phyloP scores from a whole-genome alignment of 2,797 vertebrate species.

The Chrysocyon brachyurus region DNA sequence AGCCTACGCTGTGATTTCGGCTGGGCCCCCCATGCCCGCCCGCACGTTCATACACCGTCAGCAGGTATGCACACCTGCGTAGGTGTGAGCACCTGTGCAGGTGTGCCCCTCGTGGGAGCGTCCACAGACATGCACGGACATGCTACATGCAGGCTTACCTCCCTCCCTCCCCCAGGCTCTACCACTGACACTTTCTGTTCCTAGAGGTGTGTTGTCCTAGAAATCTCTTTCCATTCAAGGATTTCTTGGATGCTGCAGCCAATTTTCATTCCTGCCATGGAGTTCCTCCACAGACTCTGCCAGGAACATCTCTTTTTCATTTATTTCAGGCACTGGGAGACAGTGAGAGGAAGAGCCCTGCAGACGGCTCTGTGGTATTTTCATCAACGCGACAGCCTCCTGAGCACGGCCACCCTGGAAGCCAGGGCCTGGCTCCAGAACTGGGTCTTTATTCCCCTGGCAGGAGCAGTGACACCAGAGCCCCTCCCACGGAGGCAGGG shows the following conservation, averaged over 20 bases:
- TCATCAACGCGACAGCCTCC: not conserved
- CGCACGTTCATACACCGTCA: rapidly evolving
- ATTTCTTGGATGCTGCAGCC: slow-evolving; percentile 70
- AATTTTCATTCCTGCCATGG: slow-evolving; percentile 68
- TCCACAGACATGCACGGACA: rapidly evolving
- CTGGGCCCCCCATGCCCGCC: rapidly evolving
- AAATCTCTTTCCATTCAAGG: slow-evolving; percentile 73
- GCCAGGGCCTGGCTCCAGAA: not conserved
- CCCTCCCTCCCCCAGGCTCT: not conserved
- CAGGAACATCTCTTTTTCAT: slow-evolving; percentile 67
- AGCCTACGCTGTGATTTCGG: not conserved
- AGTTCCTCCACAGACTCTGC: slow-evolving; percentile 70
- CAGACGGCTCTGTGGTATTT: slow-evolving; percentile 34
- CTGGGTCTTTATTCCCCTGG: not conserved
- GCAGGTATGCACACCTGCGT: not conserved
- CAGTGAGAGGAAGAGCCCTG: slow-evolving; percentile 9
- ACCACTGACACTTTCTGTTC: not conserved
- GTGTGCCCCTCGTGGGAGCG: rapidly evolving
- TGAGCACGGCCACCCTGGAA: not conserved
- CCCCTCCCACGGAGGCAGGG: too few relatives aligned
- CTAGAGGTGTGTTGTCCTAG: slow-evolving; percentile 78
- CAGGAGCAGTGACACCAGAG: not conserved
- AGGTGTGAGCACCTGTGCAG: not conserved
- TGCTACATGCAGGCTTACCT: rapidly evolving
- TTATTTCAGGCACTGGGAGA: slow-evolving; percentile 68